Evolutionary conservation across 2,113 vertebrate species (phyloP).

Genomic region (Myrmophylax atrothorax): DNA sequence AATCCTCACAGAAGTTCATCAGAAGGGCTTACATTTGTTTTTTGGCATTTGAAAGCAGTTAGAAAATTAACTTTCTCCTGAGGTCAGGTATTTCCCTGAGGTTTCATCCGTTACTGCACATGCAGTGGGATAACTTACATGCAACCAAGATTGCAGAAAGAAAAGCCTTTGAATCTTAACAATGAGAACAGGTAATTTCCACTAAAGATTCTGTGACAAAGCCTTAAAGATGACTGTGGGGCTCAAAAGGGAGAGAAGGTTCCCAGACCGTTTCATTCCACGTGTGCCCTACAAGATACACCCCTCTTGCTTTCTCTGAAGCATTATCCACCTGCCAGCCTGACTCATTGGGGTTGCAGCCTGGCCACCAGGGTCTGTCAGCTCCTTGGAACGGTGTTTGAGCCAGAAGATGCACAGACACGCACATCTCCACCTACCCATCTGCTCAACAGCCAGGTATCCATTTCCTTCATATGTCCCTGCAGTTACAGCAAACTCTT

Average conservation of each 20-base stretch:
- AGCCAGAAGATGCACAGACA: background rate
- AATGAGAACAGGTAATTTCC: background rate
- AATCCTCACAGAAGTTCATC: background rate
- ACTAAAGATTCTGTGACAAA: background rate
- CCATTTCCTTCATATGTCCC: background rate
- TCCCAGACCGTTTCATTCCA: background rate
- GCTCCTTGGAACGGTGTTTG: accelerated
- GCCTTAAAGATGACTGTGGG: background rate
- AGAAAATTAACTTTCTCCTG: constrained; percentile 25
- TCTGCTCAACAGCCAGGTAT: background rate
- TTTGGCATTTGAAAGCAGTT: background rate
- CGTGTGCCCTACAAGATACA: accelerated
- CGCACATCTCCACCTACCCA: background rate
- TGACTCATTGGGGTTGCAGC: accelerated
- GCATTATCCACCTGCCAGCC: background rate
- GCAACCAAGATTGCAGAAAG: background rate
- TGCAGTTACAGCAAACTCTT: background rate
- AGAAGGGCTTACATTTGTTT: background rate
- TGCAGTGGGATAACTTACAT: background rate
- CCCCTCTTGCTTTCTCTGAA: background rate
- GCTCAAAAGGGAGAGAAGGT: background rate
- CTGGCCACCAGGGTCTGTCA: background rate
- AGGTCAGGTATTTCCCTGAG: constrained; percentile 24
- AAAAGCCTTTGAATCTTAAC: background rate
- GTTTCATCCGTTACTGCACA: constrained; percentile 13